phyloP scores from a whole-genome alignment of 2,888 invertebrate genomes.

The Schizaphis graminum region DNA sequence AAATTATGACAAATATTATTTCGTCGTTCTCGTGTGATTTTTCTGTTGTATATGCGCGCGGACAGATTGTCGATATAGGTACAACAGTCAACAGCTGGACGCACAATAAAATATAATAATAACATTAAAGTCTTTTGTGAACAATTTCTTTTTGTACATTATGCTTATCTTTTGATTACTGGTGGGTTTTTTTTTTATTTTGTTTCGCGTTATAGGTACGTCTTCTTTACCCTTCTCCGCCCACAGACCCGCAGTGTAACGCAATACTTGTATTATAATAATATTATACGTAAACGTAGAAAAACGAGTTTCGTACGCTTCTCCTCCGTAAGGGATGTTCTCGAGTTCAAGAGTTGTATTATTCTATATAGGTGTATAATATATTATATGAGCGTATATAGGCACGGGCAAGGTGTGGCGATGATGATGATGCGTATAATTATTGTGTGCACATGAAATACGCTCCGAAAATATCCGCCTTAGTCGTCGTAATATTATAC shows the following conservation, averaged over 20 bases:
- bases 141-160: constrained; percentile 20
- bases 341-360: background rate
- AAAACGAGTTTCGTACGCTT: constrained; percentile 37
- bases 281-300: background rate
- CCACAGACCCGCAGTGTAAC: background rate
- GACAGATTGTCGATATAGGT: background rate
- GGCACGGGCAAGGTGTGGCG: background rate
- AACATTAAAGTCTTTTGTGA: constrained; percentile 31
- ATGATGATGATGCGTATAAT: background rate
- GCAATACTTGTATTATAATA: background rate
- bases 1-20: background rate
- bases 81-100: constrained; percentile 13
- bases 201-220: background rate
- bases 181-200: constrained; percentile 16
- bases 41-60: background rate
- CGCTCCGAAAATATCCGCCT: background rate
- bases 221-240: background rate
- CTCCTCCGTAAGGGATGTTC: background rate
- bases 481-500: background rate
- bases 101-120: background rate
- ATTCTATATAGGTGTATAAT: background rate
- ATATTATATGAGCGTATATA: background rate
- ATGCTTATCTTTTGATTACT: constrained; percentile 34
- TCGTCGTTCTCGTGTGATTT: constrained; percentile 13
- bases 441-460: background rate